These are phyloP conservation scores for Cassiopea andromeda DNA, from an alignment of 30 jellyfish, hydroid and myxozoan species.

Conservation along the genomic window DNA sequence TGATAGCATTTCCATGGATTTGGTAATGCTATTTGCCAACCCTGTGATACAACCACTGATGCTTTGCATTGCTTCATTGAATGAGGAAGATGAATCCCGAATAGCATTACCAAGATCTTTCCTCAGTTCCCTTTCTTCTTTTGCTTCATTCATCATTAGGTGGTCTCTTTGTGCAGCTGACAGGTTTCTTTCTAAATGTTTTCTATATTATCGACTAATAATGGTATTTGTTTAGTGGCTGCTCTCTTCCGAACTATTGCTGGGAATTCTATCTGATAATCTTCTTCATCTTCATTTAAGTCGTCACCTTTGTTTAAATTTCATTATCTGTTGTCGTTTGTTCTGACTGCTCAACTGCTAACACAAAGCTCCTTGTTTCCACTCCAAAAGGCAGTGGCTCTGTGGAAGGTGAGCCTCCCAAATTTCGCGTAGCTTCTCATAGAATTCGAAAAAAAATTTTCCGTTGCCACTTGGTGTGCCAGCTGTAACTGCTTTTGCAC, in stretches of 20 bases:
- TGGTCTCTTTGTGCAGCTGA: slow-evolving; percentile 51
- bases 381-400: slow-evolving; percentile 35
- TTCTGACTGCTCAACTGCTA: background rate
- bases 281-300: background rate
- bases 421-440: slow-evolving; percentile 35
- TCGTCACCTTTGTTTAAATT: background rate
- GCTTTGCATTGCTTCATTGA: slow-evolving; percentile 11
- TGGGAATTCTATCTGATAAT: background rate
- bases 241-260: background rate
- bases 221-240: background rate
- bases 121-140: slow-evolving; percentile 23
- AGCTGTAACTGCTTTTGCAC: slow-evolving; percentile 56
- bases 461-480: background rate
- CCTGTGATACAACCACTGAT: slow-evolving; percentile 6
- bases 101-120: slow-evolving; percentile 25
- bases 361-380: background rate
- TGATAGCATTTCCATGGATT: slow-evolving; percentile 15
- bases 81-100: background rate
- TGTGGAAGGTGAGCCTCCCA: slow-evolving; percentile 61
- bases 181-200: slow-evolving; percentile 55
- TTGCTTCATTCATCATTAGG: slow-evolving; percentile 34
- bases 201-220: slow-evolving; percentile 36
- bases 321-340: background rate
- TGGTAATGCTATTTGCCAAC: background rate
- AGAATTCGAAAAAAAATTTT: slow-evolving; percentile 13